Percentiles rank a stretch among this genome's conserved stretches.
phyloP scores from a whole-genome alignment of 2,113 vertebrate genomes.

The Cariama cristata region DNA sequence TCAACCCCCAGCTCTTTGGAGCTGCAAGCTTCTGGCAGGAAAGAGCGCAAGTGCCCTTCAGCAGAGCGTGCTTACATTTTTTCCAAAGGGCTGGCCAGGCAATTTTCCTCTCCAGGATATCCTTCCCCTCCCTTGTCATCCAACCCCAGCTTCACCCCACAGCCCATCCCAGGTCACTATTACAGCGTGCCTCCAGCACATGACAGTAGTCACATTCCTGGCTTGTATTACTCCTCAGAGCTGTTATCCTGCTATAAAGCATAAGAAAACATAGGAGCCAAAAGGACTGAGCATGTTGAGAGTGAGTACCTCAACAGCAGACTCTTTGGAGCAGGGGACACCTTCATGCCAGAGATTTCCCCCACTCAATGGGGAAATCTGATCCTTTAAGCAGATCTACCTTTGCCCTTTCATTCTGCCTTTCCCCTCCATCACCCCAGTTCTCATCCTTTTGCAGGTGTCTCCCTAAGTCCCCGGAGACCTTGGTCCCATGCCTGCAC shows the following conservation, averaged over 20 bases:
- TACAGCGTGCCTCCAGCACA: neutral
- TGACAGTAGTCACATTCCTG: slow-evolving; percentile 21
- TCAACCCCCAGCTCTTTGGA: neutral
- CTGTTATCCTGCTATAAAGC: neutral
- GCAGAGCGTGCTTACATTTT: neutral
- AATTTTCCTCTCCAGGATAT: slow-evolving; percentile 45
- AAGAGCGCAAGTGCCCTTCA: neutral
- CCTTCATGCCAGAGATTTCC: neutral
- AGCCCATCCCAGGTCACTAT: neutral
- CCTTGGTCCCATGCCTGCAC: neutral
- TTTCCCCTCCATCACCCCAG: neutral
- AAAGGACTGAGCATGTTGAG: neutral
- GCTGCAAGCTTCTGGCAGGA: neutral
- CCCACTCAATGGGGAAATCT: neutral
- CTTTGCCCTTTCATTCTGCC: neutral
- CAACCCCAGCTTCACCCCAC: neutral
- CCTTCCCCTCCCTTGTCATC: slow-evolving; percentile 10
- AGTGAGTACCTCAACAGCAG: neutral
- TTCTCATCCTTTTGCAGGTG: neutral
- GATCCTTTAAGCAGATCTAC: neutral
- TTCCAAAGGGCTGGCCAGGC: slow-evolving; percentile 3
- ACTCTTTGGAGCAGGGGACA: neutral
- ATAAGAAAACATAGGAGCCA: neutral
- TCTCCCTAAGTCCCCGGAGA: neutral
- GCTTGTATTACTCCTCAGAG: neutral